Percentiles rank a stretch among this genome's conserved stretches.
Evolutionary conservation across 2,797 vertebrate species (phyloP).

Genomic region (Coluber constrictor): DNA sequence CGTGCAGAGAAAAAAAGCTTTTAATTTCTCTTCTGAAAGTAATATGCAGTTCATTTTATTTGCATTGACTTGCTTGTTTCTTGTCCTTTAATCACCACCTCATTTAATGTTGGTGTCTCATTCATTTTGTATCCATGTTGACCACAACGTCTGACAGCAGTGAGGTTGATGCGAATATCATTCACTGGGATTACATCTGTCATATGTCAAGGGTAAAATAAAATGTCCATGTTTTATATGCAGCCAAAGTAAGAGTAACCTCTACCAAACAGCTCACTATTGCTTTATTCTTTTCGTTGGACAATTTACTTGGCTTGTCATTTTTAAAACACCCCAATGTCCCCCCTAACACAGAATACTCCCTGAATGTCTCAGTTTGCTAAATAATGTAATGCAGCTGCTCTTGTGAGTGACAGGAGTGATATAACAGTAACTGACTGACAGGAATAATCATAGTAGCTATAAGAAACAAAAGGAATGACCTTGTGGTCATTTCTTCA

Average conservation of each 20-base stretch:
- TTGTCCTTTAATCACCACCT: neutral
- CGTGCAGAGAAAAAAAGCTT: neutral
- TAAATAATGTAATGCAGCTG: neutral
- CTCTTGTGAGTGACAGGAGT: neutral
- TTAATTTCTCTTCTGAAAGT: neutral
- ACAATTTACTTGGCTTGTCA: neutral
- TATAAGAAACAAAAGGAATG: neutral
- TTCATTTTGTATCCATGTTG: neutral
- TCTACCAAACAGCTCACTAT: neutral
- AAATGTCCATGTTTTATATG: neutral
- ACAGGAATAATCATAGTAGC: neutral
- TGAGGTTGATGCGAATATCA: neutral
- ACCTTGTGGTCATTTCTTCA: neutral
- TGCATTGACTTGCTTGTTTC: neutral
- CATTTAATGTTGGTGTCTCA: neutral
- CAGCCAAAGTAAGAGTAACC: neutral
- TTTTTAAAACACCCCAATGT: neutral
- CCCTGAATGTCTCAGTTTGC: neutral
- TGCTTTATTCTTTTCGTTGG: neutral
- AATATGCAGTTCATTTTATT: neutral
- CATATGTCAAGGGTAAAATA: neutral
- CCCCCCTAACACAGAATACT: neutral
- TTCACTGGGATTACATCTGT: neutral
- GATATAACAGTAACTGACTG: neutral
- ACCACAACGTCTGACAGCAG: neutral